Evolutionary conservation across 2,888 invertebrate species (phyloP), one percentile per base, ranked within the genome.

Genomic region (Cecidostiba fungosa): DNA sequence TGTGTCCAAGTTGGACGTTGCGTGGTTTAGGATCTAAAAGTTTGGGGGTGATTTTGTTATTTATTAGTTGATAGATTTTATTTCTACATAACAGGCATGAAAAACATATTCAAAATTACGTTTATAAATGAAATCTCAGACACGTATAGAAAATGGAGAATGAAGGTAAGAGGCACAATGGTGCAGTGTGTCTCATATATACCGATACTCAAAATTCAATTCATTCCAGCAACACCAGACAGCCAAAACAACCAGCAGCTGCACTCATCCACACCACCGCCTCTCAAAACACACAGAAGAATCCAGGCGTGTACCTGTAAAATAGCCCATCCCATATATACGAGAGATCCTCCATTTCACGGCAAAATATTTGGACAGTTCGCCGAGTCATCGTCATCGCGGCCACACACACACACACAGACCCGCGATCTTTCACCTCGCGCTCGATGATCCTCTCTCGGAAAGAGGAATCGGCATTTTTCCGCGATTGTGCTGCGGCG

Each of bases 281-380:
- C 70, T 70, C 36, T 10, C n/a, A n/a, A 69, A 23, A 69, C 23
- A 3, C 5, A 19, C 32, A 12, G n/a, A 26, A 12, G 23, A n/a
- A 32, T 16, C n/a, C n/a, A 77, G 69, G 77, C 70, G 79, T 59
- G 69, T 78, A 84, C 78, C 54, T 73, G 73, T 78, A 77, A n/a
- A 43, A 54, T 8, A 12, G 8, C 36, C 6, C 54, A 5, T 4
- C 14, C 29, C 80, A 14, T 32, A 12, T 32, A 12, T 12, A 8
- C 14, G 19, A 6, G 77, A 54, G 47, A 19, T 43, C 43, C 47
- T 23, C 62, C 43, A 19, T 16, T 29, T 16, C 36, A 16, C 39
- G 62, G 29, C 87, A 88, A 90, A 92, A 92, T 92, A 92, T 92
- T 92, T 92, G 91, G 92, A 92, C 92, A 92, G 88, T 89, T 90